These are phyloP conservation scores for Chiroxiphia lanceolata DNA, from an alignment of 2,797 vertebrate genomes.

Conservation along the genomic window DNA sequence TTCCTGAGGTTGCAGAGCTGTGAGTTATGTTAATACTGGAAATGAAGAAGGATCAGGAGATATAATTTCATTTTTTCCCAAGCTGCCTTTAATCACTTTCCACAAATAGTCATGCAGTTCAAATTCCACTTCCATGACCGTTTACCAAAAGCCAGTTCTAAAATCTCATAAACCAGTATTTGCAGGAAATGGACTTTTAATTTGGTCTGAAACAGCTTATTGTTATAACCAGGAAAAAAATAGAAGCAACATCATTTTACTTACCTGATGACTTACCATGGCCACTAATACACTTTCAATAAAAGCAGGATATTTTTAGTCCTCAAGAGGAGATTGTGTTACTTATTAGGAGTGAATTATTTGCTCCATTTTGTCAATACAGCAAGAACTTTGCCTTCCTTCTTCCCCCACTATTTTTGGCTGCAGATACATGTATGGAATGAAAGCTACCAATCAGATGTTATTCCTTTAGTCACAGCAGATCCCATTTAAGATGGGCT, in stretches of 20 bases:
- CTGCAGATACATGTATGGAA: background rate
- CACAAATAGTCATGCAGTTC: background rate
- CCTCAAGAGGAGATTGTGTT: background rate
- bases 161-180: background rate
- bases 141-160: background rate
- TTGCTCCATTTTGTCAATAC: background rate
- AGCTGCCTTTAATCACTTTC: background rate
- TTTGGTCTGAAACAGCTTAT: slow-evolving; percentile 4
- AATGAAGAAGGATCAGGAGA: background rate
- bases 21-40: background rate
- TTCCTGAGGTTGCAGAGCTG: background rate
- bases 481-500: background rate
- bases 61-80: background rate
- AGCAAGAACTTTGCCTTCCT: background rate
- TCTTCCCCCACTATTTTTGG: background rate
- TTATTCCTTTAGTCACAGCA: background rate
- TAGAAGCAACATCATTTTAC: background rate
- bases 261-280: background rate
- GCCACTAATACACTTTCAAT: background rate
- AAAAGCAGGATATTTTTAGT: background rate
- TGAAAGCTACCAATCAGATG: background rate
- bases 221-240: background rate
- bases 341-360: background rate
- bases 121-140: background rate
- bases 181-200: slow-evolving; percentile 25